phyloP scores from a whole-genome alignment of 2,888 invertebrate genomes.

The Macroteleia sp. region DNA sequence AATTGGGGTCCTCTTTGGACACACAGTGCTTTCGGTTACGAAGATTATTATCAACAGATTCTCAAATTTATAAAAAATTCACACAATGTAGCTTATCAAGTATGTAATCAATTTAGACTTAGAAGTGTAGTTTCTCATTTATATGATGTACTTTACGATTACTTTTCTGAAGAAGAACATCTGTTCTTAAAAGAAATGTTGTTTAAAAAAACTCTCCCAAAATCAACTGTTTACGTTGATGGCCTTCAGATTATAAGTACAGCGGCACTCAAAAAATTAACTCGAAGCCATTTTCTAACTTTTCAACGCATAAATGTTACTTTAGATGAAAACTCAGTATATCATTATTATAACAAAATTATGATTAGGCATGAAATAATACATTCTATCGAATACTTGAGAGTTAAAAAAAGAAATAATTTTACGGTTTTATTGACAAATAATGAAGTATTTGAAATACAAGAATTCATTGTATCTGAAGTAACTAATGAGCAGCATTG shows the following conservation, averaged over 20 bases:
- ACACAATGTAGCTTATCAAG: conserved; percentile 41
- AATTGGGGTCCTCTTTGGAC: conserved; percentile 36
- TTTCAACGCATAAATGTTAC: conserved; percentile 38
- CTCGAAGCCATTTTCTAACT: conserved; percentile 27
- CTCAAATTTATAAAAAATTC: conserved; percentile 41
- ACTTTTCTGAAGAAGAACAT: too few relatives aligned
- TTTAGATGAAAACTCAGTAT: conserved; percentile 11
- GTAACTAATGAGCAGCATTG: background rate
- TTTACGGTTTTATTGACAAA: conserved; percentile 18
- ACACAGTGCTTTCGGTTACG: conserved; percentile 57
- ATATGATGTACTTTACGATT: too few relatives aligned
- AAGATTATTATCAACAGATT: conserved; percentile 42
- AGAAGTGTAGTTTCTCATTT: background rate
- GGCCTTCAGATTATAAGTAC: background rate
- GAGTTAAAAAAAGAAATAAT: conserved; percentile 33
- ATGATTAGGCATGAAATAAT: conserved; percentile 7
- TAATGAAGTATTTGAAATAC: conserved; percentile 19
- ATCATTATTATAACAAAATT: conserved; percentile 14
- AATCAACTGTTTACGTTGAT: background rate
- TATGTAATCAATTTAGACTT: conserved; percentile 22
- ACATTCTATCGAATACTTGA: conserved; percentile 22
- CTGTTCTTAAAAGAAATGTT: background rate
- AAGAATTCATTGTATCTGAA: conserved; percentile 6
- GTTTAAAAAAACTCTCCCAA: background rate
- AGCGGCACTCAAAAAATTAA: background rate